Evolutionary conservation across 2,113 vertebrate genomes (phyloP).

Genomic region (Ammospiza caudacuta): DNA sequence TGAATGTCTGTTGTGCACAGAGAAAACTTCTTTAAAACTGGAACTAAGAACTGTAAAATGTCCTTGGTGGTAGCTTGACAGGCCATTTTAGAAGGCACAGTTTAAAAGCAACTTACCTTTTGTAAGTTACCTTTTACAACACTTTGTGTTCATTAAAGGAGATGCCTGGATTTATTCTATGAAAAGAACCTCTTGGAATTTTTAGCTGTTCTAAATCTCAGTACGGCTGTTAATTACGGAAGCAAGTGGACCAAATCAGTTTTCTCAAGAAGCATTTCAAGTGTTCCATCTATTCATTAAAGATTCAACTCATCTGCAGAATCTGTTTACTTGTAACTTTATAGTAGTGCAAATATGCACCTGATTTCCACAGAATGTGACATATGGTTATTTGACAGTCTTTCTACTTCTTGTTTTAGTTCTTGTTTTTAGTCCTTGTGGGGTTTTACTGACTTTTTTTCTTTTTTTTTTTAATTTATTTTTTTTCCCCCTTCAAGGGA

Average conservation of each 20-base stretch:
- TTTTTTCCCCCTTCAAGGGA: neutral
- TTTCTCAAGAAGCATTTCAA: neutral
- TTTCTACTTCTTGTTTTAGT: neutral
- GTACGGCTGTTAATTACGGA: neutral
- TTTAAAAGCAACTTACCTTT: neutral
- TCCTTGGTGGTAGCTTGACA: neutral
- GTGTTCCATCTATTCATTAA: neutral
- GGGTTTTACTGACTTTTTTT: neutral
- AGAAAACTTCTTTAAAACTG: neutral
- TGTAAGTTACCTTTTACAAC: neutral
- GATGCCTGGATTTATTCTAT: neutral
- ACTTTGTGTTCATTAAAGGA: neutral
- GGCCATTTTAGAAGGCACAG: neutral
- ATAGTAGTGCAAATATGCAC: neutral
- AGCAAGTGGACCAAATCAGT: neutral
- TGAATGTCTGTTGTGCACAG: neutral
- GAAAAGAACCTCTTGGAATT: neutral
- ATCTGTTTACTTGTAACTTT: neutral
- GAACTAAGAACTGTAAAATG: neutral
- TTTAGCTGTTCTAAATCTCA: neutral
- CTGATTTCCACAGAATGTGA: neutral
- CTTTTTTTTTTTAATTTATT: neutral
- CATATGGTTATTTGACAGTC: neutral
- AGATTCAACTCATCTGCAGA: neutral
- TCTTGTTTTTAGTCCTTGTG: neutral